Conservation (phyloP, 2,797 vertebrate species). For the Paramormyrops hopkinsi region DNA sequence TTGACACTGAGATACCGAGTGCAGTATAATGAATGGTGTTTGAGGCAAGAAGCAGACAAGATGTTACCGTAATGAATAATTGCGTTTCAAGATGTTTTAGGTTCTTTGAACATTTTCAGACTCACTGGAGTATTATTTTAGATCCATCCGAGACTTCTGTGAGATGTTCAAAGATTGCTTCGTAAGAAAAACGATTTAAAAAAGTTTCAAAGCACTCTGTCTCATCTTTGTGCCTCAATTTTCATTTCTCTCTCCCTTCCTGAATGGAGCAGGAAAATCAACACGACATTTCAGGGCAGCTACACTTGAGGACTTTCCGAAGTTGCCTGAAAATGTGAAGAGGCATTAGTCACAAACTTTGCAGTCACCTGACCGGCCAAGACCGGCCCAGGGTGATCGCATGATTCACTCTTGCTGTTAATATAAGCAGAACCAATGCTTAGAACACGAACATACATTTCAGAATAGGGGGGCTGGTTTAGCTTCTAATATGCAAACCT, state of each 20-base stretch:
- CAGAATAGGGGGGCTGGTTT: not conserved
- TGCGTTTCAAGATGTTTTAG: not conserved
- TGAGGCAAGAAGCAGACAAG: not conserved
- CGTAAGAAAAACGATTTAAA: not conserved
- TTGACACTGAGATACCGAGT: not conserved
- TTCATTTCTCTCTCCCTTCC: not conserved
- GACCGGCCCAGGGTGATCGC: not conserved
- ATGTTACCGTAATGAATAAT: slow-evolving; percentile 3
- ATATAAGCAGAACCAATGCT: not conserved
- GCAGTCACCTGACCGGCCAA: not conserved
- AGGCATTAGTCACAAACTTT: not conserved
- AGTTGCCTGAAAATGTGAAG: not conserved
- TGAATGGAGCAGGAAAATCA: not conserved
- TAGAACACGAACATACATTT: not conserved
- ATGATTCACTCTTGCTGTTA: not conserved
- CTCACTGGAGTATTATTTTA: not conserved
- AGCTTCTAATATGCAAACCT: not conserved
- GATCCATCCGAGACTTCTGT: not conserved
- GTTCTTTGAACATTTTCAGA: not conserved
- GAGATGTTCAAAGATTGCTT: not conserved
- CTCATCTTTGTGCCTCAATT: not conserved
- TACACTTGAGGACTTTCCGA: not conserved
- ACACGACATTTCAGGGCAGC: not conserved
- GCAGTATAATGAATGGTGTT: not conserved
- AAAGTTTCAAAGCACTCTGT: not conserved